Evolutionary conservation across 2,888 invertebrate species (phyloP), one percentile per base, ranked within the genome.

Genomic region (Troilus luridus): DNA sequence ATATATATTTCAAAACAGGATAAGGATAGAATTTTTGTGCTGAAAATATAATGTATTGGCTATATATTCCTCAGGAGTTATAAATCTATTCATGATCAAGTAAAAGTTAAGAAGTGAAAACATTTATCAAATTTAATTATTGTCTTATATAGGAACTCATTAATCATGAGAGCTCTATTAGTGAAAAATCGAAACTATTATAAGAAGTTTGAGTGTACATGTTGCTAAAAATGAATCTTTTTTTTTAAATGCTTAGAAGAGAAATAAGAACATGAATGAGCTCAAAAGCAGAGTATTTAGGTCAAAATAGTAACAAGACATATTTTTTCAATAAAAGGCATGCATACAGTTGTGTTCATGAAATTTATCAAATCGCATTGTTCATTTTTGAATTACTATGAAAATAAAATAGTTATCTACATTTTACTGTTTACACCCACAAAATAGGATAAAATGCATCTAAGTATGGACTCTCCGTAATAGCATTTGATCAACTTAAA

Each of bases 111-210:
- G 12, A 14, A 27, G 17, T 77, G 14, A 72, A 41, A 41, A 77
- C 7, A 41, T 27, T 77, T 3, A 77, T 17, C 72, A 17, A 77
- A 77, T 41, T 27, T 19, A 41, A 21, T 77, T 77, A 77, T 77
- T 77, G 72, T 77, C 72, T 77, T 77, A 7, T 41, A 77, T 77
- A 77, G 72, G 72, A 77, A 77, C 72, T 41, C 41, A 14, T 77
- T 41, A 27, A 27, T 72, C 5, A 41, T 41, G 41, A 41, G 41
- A 41, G 41, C 41, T 41, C 41, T 41, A 41, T 41, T 41, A 19
- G 41, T 77, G 14, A 19, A 77, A 77, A 77, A 27, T 77, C 17
- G 17, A 77, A 77, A 72, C 27, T 72, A 1, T 17, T 14, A 72
- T 27, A 24, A 72, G 27, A 72, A 17, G 14, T 27, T 72, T 72